Evolutionary conservation across 2,888 invertebrate genomes (phyloP), one percentile per base, ranked within the genome.

Genomic region (Callinectes sapidus): DNA sequence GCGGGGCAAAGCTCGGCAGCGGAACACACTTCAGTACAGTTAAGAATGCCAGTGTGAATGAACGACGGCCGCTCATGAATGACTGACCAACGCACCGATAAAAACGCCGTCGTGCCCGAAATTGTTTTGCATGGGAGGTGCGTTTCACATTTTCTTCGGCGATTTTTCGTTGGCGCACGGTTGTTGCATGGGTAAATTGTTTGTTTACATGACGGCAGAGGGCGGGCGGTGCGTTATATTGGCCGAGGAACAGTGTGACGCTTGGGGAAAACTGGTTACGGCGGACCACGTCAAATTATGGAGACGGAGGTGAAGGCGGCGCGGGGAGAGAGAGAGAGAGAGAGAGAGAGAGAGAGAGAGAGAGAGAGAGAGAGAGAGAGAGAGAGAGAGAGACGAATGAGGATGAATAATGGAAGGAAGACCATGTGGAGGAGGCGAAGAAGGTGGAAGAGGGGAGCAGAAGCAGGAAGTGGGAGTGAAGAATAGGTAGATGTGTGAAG

Each of bases 1-100:
- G 85, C 86, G 39, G n/a, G 42, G 86, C 32, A 55, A 3, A 90
- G 23, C 32, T 85, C 55, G 28, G 5, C 81, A 10, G 81, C 35
- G 81, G 35, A 86, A 54, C 86, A 90, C 85, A 55, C 86, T 61
- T 86, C 16, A 90, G 54, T 85, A 54, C 81, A 90, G 71, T 66
- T 86, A 61, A 42, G 90, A 90, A 90, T 90, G 86, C 42, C 48
- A 90, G 32, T 90, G 90, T 61, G 90, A 85, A 86, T 86, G 85
- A 54, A n/a, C 28, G 32, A 39, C 10, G 55, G 81, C 35, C 14
- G 81, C 42, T 23, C 86, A 86, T 86, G 81, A 32, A 90, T 35
- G 61, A 81, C 77, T 6, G 14, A n/a, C 35, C 32, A 66, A 23
- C 54, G 54, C 55, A 13, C 13, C 55, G 61, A 88, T 88, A 88